Base-by-base conservation (phyloP, 1,140 invertebrate genomes). In the Drosophila guanche region DNA sequence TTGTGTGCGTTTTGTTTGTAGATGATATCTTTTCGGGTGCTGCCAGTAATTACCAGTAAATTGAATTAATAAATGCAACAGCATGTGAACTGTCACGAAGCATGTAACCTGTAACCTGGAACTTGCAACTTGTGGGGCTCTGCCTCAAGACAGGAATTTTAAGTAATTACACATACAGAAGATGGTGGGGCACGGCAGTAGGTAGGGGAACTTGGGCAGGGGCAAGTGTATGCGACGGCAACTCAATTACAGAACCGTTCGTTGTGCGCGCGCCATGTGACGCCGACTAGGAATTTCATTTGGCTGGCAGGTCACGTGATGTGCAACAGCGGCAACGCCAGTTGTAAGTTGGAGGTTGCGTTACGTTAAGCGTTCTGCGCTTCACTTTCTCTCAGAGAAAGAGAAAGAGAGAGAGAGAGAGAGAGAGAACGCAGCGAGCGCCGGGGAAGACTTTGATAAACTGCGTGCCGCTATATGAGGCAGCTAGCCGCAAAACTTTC, bases 251-350 rank as follows among this genome's bases (percentile, higher is more conserved):
- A 78, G 56, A 61, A 75, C 50, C 61, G 70, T 58, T 74, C 46
- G 41, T 56, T 45, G 54, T 46, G 33, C 41, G 42, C 73, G 61
- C 66, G 69, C 76, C 69, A 79, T 69, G 69, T 79, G 76, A 58
- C 76, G 56, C 41, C 61, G 43, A 52, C 56, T 48, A 78, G 57
- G 70, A 65, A 74, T 79, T 79, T 79, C 76, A 79, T 79, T 79
- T 79, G 70, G 76, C 29, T 69, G 76, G 58, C 76, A 79, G 75
- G 76, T 79, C 76, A 79, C 76, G 76, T 79, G 76, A 79, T 75
- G 76, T 79, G 76, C 76, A 79, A 79, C 76, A 79, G 76, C 63
- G 43, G 54, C 45, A 27, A 42, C 29, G 14, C 14, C 29, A 29
- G 57, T 50, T 22, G 57, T 33, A 52, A 45, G 50, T 46, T 50